These are phyloP conservation scores for Anas platyrhynchos DNA, from an alignment of 2,113 vertebrate genomes.

Conservation along the genomic window DNA sequence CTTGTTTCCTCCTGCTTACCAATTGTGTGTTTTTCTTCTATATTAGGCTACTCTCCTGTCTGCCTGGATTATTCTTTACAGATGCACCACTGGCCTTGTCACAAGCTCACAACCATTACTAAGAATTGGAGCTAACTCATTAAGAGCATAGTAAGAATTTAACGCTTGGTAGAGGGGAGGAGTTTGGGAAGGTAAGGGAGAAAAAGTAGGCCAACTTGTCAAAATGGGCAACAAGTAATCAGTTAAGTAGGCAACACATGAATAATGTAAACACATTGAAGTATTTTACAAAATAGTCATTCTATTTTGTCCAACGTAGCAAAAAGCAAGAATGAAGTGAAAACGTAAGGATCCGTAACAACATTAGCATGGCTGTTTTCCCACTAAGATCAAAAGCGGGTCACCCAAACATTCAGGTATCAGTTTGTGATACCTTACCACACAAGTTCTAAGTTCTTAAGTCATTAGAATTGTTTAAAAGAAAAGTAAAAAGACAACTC, in stretches of 20 bases:
- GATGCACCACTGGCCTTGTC: background rate
- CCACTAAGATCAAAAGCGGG: background rate
- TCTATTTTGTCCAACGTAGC: background rate
- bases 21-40: background rate
- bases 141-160: background rate
- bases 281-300: background rate
- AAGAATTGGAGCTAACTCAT: background rate
- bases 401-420: background rate
- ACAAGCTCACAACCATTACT: background rate
- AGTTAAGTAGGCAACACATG: background rate
- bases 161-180: background rate
- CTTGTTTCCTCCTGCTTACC: background rate
- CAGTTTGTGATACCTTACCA: background rate
- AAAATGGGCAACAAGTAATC: background rate
- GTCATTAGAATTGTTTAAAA: background rate
- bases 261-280: background rate
- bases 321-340: background rate
- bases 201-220: background rate
- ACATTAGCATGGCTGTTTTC: background rate
- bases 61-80: background rate
- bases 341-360: background rate
- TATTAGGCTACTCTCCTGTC: background rate
- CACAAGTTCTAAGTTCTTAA: background rate
- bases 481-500: background rate
- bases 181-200: background rate